phyloP scores from a whole-genome alignment of 2,113 vertebrate genomes.

The Speoplatyrhinus poulsoni region DNA sequence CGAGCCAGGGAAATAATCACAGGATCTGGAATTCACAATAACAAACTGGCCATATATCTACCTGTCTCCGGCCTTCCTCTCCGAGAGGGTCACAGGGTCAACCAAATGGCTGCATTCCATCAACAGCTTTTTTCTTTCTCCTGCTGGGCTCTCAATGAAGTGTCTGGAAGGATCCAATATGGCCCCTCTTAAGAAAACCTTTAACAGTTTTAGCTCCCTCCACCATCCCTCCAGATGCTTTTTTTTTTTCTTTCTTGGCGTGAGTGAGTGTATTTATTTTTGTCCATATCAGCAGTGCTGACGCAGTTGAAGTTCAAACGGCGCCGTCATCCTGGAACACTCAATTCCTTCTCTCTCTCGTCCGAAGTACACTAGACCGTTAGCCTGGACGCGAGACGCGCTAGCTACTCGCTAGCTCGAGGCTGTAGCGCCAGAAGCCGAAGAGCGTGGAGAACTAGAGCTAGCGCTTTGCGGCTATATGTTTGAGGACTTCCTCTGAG shows the following conservation, averaged over 20 bases:
- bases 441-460: conserved; percentile 56
- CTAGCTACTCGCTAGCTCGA: conserved; percentile 6
- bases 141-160: conserved; percentile 60
- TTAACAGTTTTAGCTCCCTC: conserved; percentile 34
- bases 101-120: conserved; percentile 87
- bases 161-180: conserved; percentile 75
- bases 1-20: conserved; percentile 93
- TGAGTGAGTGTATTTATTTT: conserved; percentile 28
- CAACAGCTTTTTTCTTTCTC: conserved; percentile 68
- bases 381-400: too few relatives aligned
- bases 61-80: conserved; percentile 95
- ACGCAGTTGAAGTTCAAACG: conserved; percentile 9
- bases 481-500: conserved; percentile 68
- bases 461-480: conserved; percentile 53
- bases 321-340: conserved; percentile 9
- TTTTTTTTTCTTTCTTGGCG: neutral
- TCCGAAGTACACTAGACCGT: neutral
- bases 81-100: conserved; percentile 88
- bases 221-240: conserved; percentile 3
- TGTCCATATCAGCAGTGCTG: neutral
- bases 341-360: conserved; percentile 7
- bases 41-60: conserved; percentile 99
- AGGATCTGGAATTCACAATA: conserved; percentile 98
- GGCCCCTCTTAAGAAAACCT: conserved; percentile 38
- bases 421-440: conserved; percentile 35